These are phyloP conservation scores for Lordiphosa fenestrarum DNA, from an alignment of 2,888 invertebrate genomes.

Conservation along the genomic window DNA sequence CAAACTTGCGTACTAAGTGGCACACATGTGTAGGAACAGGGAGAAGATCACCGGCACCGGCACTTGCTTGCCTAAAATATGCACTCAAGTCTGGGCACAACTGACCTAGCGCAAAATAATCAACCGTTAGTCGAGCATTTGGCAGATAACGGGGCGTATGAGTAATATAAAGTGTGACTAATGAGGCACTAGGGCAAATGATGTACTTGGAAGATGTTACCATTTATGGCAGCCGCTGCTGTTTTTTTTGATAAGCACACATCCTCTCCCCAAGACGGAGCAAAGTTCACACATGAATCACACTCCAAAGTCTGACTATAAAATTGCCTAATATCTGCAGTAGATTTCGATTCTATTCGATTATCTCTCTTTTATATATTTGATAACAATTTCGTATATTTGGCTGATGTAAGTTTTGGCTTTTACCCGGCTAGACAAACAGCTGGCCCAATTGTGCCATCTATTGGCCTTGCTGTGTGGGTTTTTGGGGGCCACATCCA, in stretches of 20 bases:
- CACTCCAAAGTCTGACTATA: slow-evolving; percentile 1
- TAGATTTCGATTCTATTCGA: slow-evolving; percentile 6
- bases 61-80: too few relatives aligned
- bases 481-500: slow-evolving; percentile 18
- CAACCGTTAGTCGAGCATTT: too few relatives aligned
- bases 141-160: slow-evolving; percentile 59
- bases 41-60: slow-evolving; percentile 1
- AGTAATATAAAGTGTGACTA: slow-evolving; percentile 50
- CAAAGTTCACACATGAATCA: slow-evolving; percentile 29
- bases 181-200: slow-evolving; percentile 1
- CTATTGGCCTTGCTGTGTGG: slow-evolving; percentile 35
- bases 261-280: too few relatives aligned
- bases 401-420: slow-evolving; percentile 63
- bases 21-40: neutral
- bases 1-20: neutral
- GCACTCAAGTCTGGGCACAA: too few relatives aligned
- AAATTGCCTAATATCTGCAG: slow-evolving; percentile 18
- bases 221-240: slow-evolving; percentile 3
- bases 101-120: too few relatives aligned
- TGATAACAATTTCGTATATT: neutral
- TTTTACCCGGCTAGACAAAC: slow-evolving; percentile 24
- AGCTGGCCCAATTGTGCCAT: slow-evolving; percentile 15
- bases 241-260: slow-evolving; percentile 6
- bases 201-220: slow-evolving; percentile 13
- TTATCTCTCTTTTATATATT: slow-evolving; percentile 20